Base-by-base conservation (phyloP, 2,888 invertebrate species). In the Drosophila tripunctata region DNA sequence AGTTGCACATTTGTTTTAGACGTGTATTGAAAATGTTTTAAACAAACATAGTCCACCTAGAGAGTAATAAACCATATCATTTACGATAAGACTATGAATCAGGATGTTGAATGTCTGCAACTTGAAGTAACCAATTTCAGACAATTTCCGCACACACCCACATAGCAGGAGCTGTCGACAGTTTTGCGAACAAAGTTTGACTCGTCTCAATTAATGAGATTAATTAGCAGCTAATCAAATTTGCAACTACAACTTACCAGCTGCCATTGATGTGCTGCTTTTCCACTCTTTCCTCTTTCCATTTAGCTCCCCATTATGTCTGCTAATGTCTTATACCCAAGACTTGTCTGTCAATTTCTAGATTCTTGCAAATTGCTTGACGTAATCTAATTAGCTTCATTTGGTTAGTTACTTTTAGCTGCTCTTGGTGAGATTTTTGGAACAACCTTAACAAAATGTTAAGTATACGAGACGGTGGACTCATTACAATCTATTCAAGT, bases 221-320 rank as follows among this genome's bases (percentile, higher is more conserved):
- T 84, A 81, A 81, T 81, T 84, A 81, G 67, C 67, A 65, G 68
- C 75, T 81, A 81, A 81, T 81, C 84, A 81, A 84, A 81, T 81
- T 81, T 75, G 71, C 81, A 68, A 84, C 75, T 81, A 76, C 72
- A 63, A 61, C 60, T 61, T 63, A 57, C 45, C 73, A 17, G 31
- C 58, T 63, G 48, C 55, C 62, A 74, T 74, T 74, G 73, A 74
- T 74, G 73, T 69, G 44, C 44, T 27, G 67, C 40, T 48, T 15
- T 33, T 21, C 31, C 4, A 0, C 10, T 14, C 10, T 14, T 40
- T 10, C 6, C 3, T 8, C 14, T 24, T 43, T 12, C 54, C 44
- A 45, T 12, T 7, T 31, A 21, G 33, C 12, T 8, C n/a, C 10
- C 27, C 27, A 40, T 22, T 45, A 41, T 19, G 12, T 31, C 41